These are phyloP conservation scores for Xenopus laevis DNA, from an alignment of 2,113 vertebrate species.

Conservation along the genomic window DNA sequence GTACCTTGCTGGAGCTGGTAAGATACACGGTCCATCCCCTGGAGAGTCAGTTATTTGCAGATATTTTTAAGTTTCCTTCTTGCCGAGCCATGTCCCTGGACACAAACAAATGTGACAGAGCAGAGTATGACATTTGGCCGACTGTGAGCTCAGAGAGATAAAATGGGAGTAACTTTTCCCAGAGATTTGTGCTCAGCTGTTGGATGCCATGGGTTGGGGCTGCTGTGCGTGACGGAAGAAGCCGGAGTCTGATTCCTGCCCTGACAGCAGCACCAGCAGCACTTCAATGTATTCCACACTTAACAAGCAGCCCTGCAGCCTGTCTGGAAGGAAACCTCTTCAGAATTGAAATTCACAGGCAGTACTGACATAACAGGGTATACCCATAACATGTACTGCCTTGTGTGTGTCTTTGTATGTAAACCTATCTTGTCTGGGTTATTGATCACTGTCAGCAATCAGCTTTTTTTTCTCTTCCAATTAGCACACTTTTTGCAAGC, in stretches of 20 bases:
- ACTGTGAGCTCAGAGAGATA: conserved; percentile 8
- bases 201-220: conserved; percentile 28
- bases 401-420: conserved; percentile 7
- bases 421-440: conserved; percentile 27
- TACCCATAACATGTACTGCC: conserved; percentile 38
- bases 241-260: conserved; percentile 34
- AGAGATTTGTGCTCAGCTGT: conserved; percentile 5
- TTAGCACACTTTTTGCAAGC: conserved; percentile 25
- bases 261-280: conserved; percentile 21
- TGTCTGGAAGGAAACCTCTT: conserved; percentile 42
- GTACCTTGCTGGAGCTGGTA: conserved; percentile 32
- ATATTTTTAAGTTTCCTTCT: conserved; percentile 30
- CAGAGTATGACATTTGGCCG: conserved; percentile 25
- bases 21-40: conserved; percentile 40
- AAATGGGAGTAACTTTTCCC: conserved; percentile 42
- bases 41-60: conserved; percentile 1
- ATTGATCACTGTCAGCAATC: conserved; percentile 38
- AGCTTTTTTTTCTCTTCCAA: conserved; percentile 33
- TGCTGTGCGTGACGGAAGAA: conserved; percentile 24
- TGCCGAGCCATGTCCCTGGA: conserved; percentile 13
- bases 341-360: conserved; percentile 44
- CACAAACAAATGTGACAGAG: background rate
- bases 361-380: conserved; percentile 37
- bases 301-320: conserved; percentile 35
- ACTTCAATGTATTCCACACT: conserved; percentile 38